Evolutionary conservation across 2,797 vertebrate species (phyloP).

Genomic region (Falco rusticolus): DNA sequence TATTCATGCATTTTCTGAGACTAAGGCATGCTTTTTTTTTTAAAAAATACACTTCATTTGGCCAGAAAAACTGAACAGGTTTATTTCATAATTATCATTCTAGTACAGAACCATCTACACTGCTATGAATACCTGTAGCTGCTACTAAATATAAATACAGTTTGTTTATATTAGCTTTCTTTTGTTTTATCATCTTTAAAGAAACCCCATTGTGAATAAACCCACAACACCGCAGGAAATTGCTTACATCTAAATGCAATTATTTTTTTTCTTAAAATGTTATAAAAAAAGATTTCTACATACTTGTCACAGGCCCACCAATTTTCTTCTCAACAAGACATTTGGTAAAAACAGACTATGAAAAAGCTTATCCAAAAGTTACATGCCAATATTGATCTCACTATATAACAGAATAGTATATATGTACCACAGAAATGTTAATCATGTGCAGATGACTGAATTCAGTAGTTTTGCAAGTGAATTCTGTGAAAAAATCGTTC

Average conservation of each 20-base stretch:
- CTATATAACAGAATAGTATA: background rate
- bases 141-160: background rate
- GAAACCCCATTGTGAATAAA: background rate
- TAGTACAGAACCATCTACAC: background rate
- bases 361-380: slow-evolving; percentile 20
- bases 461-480: background rate
- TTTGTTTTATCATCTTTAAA: background rate
- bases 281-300: background rate
- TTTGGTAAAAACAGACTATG: background rate
- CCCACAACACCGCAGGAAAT: background rate
- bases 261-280: background rate
- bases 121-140: background rate
- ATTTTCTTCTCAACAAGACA: slow-evolving; percentile 18
- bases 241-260: background rate
- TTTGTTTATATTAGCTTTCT: background rate
- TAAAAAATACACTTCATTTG: background rate
- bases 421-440: background rate
- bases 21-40: background rate
- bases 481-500: background rate
- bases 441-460: background rate
- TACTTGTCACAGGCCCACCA: background rate
- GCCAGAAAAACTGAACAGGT: background rate
- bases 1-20: background rate
- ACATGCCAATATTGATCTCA: slow-evolving; percentile 4
- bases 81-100: background rate